These are phyloP conservation scores for Diachasma alloeum DNA, from an alignment of 1,140 invertebrate species.

Conservation along the genomic window DNA sequence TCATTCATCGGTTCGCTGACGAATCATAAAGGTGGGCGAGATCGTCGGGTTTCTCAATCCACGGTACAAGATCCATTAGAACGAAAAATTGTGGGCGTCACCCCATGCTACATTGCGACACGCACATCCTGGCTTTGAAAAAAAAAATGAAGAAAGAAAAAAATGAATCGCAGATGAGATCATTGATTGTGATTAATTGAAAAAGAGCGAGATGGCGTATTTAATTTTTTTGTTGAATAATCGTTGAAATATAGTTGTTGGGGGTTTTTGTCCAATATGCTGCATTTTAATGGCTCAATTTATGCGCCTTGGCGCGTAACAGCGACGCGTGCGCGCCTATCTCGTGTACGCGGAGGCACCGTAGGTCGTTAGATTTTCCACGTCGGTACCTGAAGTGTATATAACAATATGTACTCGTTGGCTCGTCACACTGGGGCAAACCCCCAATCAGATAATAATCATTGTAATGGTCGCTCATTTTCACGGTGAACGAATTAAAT, in stretches of 20 bases:
- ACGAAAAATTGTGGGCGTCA: constrained; percentile 29
- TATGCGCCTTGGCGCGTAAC: constrained; percentile 32
- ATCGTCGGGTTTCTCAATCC: background rate
- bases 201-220: no score
- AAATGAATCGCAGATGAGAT: background rate
- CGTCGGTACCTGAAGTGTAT: constrained; percentile 26
- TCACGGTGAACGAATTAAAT: constrained; percentile 36
- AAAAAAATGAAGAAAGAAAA: constrained; percentile 9
- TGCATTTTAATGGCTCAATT: constrained; percentile 26
- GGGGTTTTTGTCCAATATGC: background rate
- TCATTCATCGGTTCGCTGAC: constrained; percentile 32
- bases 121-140: constrained; percentile 19
- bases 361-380: constrained; percentile 44
- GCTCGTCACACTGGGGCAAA: constrained; percentile 34
- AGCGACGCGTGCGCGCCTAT: constrained; percentile 14
- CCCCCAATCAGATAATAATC: constrained; percentile 33
- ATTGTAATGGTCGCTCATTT: constrained; percentile 37
- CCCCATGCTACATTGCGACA: constrained; percentile 20
- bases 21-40: constrained; percentile 25
- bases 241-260: background rate
- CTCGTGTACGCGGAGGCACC: constrained; percentile 14
- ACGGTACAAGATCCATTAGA: constrained; percentile 7
- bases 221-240: no score
- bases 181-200: background rate
- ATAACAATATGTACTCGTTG: background rate